A percentile compares a stretch with the other conserved stretches of the same genome.
Evolutionary conservation across 2,888 invertebrate genomes (phyloP).

Genomic region (Oeneis ivallda): DNA sequence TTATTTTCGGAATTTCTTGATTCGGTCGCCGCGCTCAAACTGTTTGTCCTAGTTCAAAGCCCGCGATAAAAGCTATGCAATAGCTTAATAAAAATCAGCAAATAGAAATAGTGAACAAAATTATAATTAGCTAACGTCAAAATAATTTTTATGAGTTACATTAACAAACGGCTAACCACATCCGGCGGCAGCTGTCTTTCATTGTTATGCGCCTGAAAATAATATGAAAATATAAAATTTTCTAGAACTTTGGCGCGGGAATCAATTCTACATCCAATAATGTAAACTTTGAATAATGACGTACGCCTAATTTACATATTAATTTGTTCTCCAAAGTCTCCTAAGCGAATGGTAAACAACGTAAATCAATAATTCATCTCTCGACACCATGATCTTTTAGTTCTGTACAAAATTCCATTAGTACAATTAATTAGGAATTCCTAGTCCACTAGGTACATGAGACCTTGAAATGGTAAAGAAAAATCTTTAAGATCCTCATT

Average conservation of each 20-base stretch:
- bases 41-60: too few species aligned
- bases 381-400: too few species aligned
- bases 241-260: background rate
- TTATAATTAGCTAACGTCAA: slow-evolving; percentile 41
- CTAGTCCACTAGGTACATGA: too few species aligned
- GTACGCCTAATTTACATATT: slow-evolving; percentile 5
- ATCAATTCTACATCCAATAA: background rate
- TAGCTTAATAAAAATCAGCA: background rate
- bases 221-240: slow-evolving; percentile 9
- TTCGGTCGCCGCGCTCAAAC: too few species aligned
- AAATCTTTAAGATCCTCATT: too few species aligned
- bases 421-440: too few species aligned
- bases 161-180: slow-evolving; percentile 46
- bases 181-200: slow-evolving; percentile 39
- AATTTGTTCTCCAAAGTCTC: background rate
- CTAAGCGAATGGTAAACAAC: background rate
- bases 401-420: too few species aligned
- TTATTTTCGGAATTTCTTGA: too few species aligned
- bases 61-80: too few species aligned
- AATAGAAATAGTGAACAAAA: background rate
- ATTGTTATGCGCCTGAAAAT: slow-evolving; percentile 10
- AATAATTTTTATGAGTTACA: slow-evolving; percentile 40
- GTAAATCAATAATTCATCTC: too few species aligned
- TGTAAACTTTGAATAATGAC: background rate
- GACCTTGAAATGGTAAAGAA: too few species aligned